These are phyloP conservation scores for Rhinogobius similis DNA, from an alignment of 2,113 vertebrate species.

Conservation along the genomic window DNA sequence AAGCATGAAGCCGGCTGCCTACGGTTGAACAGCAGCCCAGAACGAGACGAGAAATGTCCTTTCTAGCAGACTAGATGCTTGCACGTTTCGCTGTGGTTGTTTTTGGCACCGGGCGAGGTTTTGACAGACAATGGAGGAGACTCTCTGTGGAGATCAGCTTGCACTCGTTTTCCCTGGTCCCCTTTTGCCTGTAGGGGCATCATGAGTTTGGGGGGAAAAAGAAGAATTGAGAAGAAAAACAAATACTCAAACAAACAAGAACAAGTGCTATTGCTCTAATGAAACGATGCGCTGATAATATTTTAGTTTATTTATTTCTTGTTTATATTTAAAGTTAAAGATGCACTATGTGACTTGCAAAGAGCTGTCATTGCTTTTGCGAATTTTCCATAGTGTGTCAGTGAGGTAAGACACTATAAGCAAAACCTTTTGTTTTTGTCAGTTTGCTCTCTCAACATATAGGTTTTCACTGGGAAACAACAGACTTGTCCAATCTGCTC, in stretches of 20 bases:
- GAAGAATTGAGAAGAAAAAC: not conserved
- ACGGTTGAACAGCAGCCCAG: slow-evolving; percentile 70
- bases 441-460: no score
- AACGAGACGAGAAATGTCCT: slow-evolving; percentile 58
- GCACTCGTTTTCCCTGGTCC: slow-evolving; percentile 25
- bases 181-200: slow-evolving; percentile 31
- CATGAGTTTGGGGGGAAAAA: slow-evolving; percentile 27
- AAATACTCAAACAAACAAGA: no score
- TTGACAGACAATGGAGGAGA: slow-evolving; percentile 59
- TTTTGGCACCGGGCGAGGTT: slow-evolving; percentile 55
- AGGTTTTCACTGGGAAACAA: no score
- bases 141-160: slow-evolving; percentile 55
- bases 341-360: no score
- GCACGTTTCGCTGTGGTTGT: slow-evolving; percentile 44
- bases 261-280: not conserved
- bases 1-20: slow-evolving; percentile 61
- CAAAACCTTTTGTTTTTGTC: no score
- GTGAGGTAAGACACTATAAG: no score
- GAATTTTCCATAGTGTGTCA: no score
- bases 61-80: slow-evolving; percentile 53
- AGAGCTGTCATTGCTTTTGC: no score
- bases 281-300: not conserved
- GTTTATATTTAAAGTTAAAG: no score
- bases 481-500: no score
- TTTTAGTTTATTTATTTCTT: no score